phyloP scores from a whole-genome alignment of 2,797 vertebrate genomes.

The Acipenser transmontanus region DNA sequence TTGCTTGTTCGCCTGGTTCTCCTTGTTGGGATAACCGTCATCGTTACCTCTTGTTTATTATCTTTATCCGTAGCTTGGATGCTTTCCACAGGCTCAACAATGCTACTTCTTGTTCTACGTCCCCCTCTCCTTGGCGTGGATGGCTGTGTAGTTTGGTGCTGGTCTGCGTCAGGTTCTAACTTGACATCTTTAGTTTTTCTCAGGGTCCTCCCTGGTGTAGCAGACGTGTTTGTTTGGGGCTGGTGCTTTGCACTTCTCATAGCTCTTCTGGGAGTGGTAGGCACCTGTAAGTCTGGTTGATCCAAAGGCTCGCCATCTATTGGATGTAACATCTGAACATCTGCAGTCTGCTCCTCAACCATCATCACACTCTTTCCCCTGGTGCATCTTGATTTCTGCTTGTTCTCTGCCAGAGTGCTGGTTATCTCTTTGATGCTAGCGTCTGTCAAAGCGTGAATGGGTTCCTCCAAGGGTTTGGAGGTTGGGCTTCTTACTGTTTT shows the following conservation, averaged over 20 bases:
- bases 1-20: conserved; percentile 31
- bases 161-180: conserved; percentile 29
- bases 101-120: conserved; percentile 22
- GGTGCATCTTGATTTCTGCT: conserved; percentile 21
- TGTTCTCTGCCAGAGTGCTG: conserved; percentile 26
- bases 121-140: conserved; percentile 31
- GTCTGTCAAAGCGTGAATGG: conserved; percentile 1
- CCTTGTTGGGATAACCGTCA: conserved; percentile 25
- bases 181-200: conserved; percentile 41
- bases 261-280: conserved; percentile 46
- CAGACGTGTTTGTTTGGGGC: conserved; percentile 32
- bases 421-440: conserved; percentile 12
- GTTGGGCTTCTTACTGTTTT: conserved; percentile 34
- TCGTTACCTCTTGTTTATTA: conserved; percentile 20
- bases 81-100: conserved; percentile 18
- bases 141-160: conserved; percentile 32
- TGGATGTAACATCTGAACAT: conserved; percentile 20
- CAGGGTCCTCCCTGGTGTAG: conserved; percentile 56
- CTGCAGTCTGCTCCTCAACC: conserved; percentile 4
- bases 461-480: not conserved
- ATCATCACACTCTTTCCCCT: conserved; percentile 13
- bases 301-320: conserved; percentile 20
- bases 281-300: conserved; percentile 21
- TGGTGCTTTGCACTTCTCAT: conserved; percentile 48
- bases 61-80: conserved; percentile 17